Percentiles rank a stretch among this genome's conserved stretches.
These are phyloP conservation scores for Spea hammondii DNA, from an alignment of 2,797 vertebrate genomes.

Conservation along the genomic window DNA sequence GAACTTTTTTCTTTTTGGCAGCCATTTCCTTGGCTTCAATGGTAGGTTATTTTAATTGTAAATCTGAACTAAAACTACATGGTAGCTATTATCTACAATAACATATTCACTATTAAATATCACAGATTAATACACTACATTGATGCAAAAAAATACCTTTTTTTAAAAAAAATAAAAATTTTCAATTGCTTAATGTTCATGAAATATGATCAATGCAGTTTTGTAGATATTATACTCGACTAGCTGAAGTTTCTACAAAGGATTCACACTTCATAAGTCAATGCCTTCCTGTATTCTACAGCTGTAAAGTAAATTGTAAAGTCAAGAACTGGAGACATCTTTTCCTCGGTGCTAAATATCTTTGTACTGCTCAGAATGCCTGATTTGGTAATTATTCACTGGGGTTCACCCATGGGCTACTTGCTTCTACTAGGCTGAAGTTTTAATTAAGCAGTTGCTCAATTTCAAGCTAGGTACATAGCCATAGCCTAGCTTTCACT, in stretches of 20 bases:
- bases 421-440: not conserved
- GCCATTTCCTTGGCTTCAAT: constrained; percentile 41
- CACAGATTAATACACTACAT: not conserved
- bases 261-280: constrained; percentile 45
- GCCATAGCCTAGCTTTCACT: no score
- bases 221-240: constrained; percentile 19
- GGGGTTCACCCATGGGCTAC: not conserved
- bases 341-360: constrained; percentile 3
- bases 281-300: constrained; percentile 13
- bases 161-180: not conserved
- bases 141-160: not conserved
- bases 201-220: constrained; percentile 31
- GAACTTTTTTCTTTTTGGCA: constrained; percentile 45
- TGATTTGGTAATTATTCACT: constrained; percentile 9
- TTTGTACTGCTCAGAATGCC: not conserved
- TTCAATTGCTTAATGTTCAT: constrained; percentile 27
- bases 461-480: no score
- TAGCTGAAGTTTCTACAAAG: constrained; percentile 12
- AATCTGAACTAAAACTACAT: constrained; percentile 35
- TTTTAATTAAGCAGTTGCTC: no score
- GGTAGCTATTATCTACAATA: constrained; percentile 37
- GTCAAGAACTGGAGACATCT: constrained; percentile 4
- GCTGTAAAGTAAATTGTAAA: constrained; percentile 13
- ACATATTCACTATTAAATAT: constrained; percentile 38
- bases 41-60: constrained; percentile 48